A percentile compares a stretch with the other conserved stretches of the same genome.
These are phyloP conservation scores for Blastobasis adustella DNA, from an alignment of 2,888 invertebrate species.

Conservation along the genomic window DNA sequence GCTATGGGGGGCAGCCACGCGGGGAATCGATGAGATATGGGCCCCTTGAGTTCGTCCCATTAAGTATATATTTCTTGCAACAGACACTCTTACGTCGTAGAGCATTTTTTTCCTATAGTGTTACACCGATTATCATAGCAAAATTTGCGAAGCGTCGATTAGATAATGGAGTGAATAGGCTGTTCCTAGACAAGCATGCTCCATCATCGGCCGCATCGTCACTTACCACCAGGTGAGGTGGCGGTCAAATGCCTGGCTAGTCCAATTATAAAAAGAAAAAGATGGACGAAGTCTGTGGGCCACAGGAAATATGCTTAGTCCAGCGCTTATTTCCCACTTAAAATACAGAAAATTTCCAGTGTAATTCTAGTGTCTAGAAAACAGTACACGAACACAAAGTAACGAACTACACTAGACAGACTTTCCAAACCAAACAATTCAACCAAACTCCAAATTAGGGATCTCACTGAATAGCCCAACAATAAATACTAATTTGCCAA, in stretches of 20 bases:
- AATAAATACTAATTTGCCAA: slow-evolving; percentile 9
- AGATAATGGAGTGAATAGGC: background rate
- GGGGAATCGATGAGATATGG: slow-evolving; percentile 50
- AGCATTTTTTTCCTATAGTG: background rate
- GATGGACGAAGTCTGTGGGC: background rate
- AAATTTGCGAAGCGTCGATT: background rate
- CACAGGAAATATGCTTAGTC: no score
- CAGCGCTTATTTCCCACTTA: background rate
- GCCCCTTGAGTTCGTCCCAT: slow-evolving; percentile 38
- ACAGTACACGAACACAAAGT: background rate
- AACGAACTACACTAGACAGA: background rate
- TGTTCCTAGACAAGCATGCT: background rate
- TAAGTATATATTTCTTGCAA: slow-evolving; percentile 23
- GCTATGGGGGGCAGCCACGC: slow-evolving; percentile 46
- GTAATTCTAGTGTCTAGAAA: background rate
- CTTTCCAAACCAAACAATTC: slow-evolving; percentile 9
- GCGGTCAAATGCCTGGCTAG: no score
- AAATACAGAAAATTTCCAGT: background rate
- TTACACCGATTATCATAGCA: background rate
- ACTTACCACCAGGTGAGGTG: no score
- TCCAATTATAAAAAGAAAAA: background rate
- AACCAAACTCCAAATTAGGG: no score
- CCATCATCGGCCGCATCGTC: no score
- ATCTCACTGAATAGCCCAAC: background rate
- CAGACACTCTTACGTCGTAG: background rate